These are phyloP conservation scores for Plotosus lineatus DNA, from an alignment of 2,113 vertebrate genomes.

Conservation along the genomic window DNA sequence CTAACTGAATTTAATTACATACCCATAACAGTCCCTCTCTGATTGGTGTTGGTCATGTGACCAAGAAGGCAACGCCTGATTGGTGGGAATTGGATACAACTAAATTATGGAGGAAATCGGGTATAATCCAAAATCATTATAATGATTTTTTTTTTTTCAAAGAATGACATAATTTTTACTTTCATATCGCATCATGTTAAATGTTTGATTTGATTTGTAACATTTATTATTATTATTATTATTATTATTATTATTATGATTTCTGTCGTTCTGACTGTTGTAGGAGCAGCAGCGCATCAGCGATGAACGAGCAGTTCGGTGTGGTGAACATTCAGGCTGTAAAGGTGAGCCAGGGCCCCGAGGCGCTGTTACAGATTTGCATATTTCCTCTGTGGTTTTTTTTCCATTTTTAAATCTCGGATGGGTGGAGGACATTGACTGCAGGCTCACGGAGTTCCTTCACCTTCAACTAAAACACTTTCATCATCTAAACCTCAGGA, in stretches of 20 bases:
- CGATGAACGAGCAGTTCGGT: conserved; percentile 70
- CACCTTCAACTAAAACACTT: background rate
- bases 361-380: background rate
- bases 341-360: conserved; percentile 67
- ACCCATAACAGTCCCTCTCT: too few relatives aligned
- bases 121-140: too few relatives aligned
- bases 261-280: background rate
- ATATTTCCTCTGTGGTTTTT: background rate
- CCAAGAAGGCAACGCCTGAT: too few relatives aligned
- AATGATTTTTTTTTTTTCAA: too few relatives aligned
- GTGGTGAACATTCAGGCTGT: conserved; percentile 85
- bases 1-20: too few relatives aligned
- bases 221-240: background rate
- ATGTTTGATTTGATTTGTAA: background rate
- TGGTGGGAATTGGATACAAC: too few relatives aligned
- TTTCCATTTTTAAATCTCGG: background rate
- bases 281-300: conserved; percentile 68
- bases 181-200: too few relatives aligned
- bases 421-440: background rate
- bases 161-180: too few relatives aligned
- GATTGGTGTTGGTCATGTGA: too few relatives aligned
- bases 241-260: background rate
- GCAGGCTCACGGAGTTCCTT: background rate
- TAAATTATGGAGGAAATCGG: too few relatives aligned
- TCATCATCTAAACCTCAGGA: background rate